Percentiles rank a stretch among this genome's conserved stretches.
Conservation (phyloP, 2,113 vertebrate genomes). For the Blennius ocellaris region DNA sequence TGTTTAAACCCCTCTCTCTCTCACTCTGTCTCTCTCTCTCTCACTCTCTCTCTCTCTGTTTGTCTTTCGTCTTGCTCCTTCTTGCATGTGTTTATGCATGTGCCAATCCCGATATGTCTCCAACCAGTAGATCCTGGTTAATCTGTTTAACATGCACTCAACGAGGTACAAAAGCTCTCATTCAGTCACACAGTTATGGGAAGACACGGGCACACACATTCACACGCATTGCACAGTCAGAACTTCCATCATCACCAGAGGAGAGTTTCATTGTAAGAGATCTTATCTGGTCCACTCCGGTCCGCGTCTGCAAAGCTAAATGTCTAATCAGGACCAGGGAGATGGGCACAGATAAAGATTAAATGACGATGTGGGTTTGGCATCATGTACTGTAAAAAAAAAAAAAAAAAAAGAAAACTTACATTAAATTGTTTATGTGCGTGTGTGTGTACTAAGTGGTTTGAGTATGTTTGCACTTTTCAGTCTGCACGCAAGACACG, state of each 20-base stretch:
- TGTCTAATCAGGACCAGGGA: conserved; percentile 77
- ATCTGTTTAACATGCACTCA: conserved; percentile 42
- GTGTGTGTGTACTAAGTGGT: not conserved
- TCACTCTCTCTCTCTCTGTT: too few species aligned
- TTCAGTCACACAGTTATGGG: conserved; percentile 19
- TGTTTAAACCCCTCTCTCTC: not conserved
- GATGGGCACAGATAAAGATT: conserved; percentile 80
- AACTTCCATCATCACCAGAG: conserved; percentile 51
- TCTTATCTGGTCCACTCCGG: conserved; percentile 71
- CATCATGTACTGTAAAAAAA: conserved; percentile 33
- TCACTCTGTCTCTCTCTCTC: not conserved
- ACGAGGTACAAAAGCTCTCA: conserved; percentile 12
- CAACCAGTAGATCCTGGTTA: conserved; percentile 22
- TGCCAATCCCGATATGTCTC: conserved; percentile 39
- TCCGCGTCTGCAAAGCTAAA: conserved; percentile 61
- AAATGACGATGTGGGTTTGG: conserved; percentile 75
- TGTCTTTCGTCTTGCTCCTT: too few species aligned
- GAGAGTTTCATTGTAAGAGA: conserved; percentile 62
- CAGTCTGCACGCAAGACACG: too few species aligned
- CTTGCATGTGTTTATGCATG: conserved; percentile 12
- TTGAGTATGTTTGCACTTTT: too few species aligned
- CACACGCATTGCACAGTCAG: conserved; percentile 13
- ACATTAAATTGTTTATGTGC: conserved; percentile 54
- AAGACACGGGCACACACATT: not conserved
- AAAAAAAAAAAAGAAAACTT: not conserved